Conservation (phyloP, 1,140 invertebrate species). For the Spodoptera frugiperda region DNA sequence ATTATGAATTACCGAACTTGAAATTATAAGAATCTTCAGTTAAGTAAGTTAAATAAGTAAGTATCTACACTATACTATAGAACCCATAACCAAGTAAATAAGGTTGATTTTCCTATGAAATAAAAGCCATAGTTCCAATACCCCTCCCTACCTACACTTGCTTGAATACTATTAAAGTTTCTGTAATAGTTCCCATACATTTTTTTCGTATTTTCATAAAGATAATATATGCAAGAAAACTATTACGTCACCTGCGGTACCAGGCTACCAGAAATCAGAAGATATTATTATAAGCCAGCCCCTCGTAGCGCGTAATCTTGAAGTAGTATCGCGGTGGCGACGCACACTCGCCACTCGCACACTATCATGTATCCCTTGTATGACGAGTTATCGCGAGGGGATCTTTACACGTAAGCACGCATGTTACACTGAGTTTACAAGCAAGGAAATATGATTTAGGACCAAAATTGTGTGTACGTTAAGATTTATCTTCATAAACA, state of each 20-base stretch:
- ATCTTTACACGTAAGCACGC: constrained; percentile 31
- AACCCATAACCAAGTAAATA: too few species aligned
- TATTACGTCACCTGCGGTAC: constrained; percentile 30
- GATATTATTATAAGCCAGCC: constrained; percentile 13
- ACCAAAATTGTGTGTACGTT: constrained; percentile 12
- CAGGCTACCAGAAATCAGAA: constrained; percentile 5
- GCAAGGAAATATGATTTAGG: not conserved
- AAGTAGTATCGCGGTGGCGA: constrained; percentile 13
- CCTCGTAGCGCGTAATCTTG: constrained; percentile 29
- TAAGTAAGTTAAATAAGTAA: too few species aligned
- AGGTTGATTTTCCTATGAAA: too few species aligned
- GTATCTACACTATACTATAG: too few species aligned
- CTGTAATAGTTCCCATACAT: constrained; percentile 1
- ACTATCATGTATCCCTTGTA: constrained; percentile 35
- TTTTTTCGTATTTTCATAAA: not conserved
- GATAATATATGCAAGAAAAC: constrained; percentile 37
- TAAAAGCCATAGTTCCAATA: too few species aligned
- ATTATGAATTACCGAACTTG: too few species aligned
- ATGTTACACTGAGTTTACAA: constrained; percentile 28
- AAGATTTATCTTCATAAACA: constrained; percentile 9
- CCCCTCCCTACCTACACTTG: too few species aligned
- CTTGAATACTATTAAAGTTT: too few species aligned
- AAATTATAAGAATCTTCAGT: too few species aligned
- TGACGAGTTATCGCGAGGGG: constrained; percentile 12
- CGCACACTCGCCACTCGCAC: not conserved